Conservation (phyloP, 2,888 invertebrate genomes). For the Caenorhabditis sp. region DNA sequence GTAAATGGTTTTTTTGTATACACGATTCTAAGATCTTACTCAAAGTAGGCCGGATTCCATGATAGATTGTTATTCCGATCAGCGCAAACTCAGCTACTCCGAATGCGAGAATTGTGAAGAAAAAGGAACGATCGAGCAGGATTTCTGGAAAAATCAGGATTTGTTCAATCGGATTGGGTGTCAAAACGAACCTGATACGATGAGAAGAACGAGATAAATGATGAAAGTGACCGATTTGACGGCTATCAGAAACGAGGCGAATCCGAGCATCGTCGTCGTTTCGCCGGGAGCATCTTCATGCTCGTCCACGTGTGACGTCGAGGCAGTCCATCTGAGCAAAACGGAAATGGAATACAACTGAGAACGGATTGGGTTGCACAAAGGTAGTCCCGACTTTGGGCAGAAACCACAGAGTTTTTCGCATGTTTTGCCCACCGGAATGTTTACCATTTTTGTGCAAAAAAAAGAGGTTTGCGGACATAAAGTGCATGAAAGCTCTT, state of each 20-base stretch:
- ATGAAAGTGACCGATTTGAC: constrained; percentile 33
- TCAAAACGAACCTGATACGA: constrained; percentile 24
- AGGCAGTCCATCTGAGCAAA: constrained; percentile 16
- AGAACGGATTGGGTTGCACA: not conserved
- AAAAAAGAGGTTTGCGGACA: not conserved
- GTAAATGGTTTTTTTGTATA: not conserved
- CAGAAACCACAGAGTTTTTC: no score
- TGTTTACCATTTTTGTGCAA: not conserved
- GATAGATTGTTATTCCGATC: constrained; percentile 30
- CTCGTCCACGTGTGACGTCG: constrained; percentile 5
- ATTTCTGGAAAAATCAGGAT: constrained; percentile 15
- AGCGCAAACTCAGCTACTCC: constrained; percentile 32
- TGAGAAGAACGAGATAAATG: constrained; percentile 29
- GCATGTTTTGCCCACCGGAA: not conserved
- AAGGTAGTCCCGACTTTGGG: not conserved
- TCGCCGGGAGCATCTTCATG: constrained; percentile 1
- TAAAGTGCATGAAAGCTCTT: not conserved
- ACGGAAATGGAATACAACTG: not conserved
- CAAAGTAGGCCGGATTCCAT: constrained; percentile 30
- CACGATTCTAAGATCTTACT: constrained; percentile 9
- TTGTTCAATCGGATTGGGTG: not conserved
- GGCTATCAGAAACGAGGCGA: constrained; percentile 39
- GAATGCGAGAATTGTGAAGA: constrained; percentile 43
- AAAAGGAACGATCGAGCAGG: constrained; percentile 38
- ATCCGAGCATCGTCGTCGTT: constrained; percentile 33